Evolutionary conservation across 2,113 vertebrate species (phyloP), one percentile per base, ranked within the genome.

Genomic region (Oncorhynchus kisutch): DNA sequence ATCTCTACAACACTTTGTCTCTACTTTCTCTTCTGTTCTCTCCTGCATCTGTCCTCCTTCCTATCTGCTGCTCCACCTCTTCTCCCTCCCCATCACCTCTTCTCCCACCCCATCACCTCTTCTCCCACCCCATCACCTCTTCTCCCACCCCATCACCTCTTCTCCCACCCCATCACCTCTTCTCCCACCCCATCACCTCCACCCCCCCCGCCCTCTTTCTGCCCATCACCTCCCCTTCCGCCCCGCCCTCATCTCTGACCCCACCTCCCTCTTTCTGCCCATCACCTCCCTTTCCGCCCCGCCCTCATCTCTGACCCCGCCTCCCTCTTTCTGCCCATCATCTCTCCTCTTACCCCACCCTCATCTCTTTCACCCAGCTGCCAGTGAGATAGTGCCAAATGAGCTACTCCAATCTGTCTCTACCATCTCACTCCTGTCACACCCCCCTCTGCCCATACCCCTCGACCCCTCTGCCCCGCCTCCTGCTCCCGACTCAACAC

Each of bases 351-450:
- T 4, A 5, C 29, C 29, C 29, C 4, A 0, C 31, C 31, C 5
- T 34, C 13, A 77, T 62, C 14, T 78, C 54, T 82, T 49, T 73
- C 71, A 72, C 62, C 29, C 81, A 79, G 88, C 86, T 77, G 78
- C 79, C 27, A 70, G 85, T 85, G 88, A 88, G 84, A 85, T 71
- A 67, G n/a, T n/a, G n/a, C n/a, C n/a, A n/a, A n/a, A n/a, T n/a
- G n/a, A n/a, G n/a, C n/a, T n/a, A n/a, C n/a, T n/a, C n/a, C n/a
- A n/a, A n/a, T n/a, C n/a, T 75, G 80, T 76, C 51, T 81, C 91
- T 79, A 70, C 82, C 75, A 72, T 85, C 81, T 84, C 82, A 2
- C 8, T 70, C 11, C 79, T 78, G 48, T 79, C 79, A 71, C 64
- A 8, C 48, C 82, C 82, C 67, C 68, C 85, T 34, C 73, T 72